Conservation (phyloP, 2,888 invertebrate species). For the Heliconius hortense region DNA sequence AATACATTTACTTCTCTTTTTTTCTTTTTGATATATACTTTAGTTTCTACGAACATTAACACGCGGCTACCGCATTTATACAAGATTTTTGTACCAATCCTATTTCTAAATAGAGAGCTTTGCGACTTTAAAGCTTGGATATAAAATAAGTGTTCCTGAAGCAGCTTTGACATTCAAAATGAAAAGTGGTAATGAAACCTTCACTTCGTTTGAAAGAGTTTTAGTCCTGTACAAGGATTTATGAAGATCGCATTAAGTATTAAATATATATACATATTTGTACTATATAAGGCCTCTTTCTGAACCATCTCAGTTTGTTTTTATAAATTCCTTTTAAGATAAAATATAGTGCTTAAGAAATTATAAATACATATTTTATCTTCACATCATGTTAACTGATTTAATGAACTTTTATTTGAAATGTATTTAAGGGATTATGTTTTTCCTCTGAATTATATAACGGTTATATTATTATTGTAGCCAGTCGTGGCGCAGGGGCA, state of each 20-base stretch:
- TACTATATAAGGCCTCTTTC: background rate
- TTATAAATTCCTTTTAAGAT: background rate
- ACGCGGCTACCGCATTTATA: background rate
- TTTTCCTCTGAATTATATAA: too few relatives aligned
- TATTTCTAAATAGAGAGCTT: slow-evolving; percentile 12
- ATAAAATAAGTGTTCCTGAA: slow-evolving; percentile 21
- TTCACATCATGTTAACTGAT: too few relatives aligned
- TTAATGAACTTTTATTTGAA: too few relatives aligned
- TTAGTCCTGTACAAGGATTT: slow-evolving; percentile 12
- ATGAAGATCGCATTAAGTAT: slow-evolving; percentile 12
- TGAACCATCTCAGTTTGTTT: background rate
- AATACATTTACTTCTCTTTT: background rate
- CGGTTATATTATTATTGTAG: too few relatives aligned
- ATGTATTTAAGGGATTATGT: too few relatives aligned
- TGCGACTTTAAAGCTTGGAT: slow-evolving; percentile 13
- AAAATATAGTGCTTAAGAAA: too few relatives aligned
- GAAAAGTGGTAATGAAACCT: slow-evolving; percentile 25
- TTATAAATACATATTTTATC: too few relatives aligned
- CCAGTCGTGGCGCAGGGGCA: too few relatives aligned
- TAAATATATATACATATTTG: background rate
- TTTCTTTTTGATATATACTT: background rate
- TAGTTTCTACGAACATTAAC: background rate
- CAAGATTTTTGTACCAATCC: slow-evolving; percentile 11
- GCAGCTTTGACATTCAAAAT: slow-evolving; percentile 18
- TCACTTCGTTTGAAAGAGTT: slow-evolving; percentile 17